Evolutionary conservation across 1,140 invertebrate species (phyloP).

Genomic region (Hycleus phaleratus): DNA sequence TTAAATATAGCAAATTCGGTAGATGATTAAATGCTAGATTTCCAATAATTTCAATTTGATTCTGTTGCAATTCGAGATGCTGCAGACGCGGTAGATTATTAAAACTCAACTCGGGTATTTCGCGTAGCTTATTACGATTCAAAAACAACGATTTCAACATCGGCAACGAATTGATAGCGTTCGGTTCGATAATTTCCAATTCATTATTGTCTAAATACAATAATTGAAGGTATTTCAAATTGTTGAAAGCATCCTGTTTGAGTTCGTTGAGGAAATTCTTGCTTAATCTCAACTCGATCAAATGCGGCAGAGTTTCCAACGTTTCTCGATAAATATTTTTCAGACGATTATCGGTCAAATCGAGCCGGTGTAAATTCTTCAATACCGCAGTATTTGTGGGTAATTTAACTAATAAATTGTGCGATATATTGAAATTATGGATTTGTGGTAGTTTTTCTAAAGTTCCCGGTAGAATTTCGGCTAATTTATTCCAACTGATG

Average conservation of each 20-base stretch:
- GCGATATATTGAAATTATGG: conserved; percentile 66
- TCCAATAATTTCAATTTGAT: conserved; percentile 57
- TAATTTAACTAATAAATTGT: conserved; percentile 67
- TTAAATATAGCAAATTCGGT: conserved; percentile 69
- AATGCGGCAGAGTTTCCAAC: conserved; percentile 55
- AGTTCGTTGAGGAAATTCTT: conserved; percentile 69
- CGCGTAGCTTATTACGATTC: conserved; percentile 64
- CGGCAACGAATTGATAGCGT: conserved; percentile 66
- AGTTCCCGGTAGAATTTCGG: conserved; percentile 54
- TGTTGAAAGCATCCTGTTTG: conserved; percentile 60
- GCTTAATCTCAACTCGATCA: conserved; percentile 60
- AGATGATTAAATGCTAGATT: conserved; percentile 69
- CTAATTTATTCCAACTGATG: conserved; percentile 68
- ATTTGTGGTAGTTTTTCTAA: conserved; percentile 61
- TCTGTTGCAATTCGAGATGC: conserved; percentile 72
- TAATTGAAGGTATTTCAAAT: conserved; percentile 60
- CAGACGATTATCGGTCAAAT: conserved; percentile 75
- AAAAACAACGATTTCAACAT: conserved; percentile 70
- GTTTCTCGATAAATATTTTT: conserved; percentile 58
- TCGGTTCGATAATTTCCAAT: conserved; percentile 65
- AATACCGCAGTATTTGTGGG: conserved; percentile 61
- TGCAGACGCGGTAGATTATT: conserved; percentile 66
- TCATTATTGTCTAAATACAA: conserved; percentile 78
- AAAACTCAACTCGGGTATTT: conserved; percentile 65
- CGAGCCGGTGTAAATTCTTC: conserved; percentile 58